Evolutionary conservation across 2,888 invertebrate genomes (phyloP).

Genomic region (Perithous albicinctus): DNA sequence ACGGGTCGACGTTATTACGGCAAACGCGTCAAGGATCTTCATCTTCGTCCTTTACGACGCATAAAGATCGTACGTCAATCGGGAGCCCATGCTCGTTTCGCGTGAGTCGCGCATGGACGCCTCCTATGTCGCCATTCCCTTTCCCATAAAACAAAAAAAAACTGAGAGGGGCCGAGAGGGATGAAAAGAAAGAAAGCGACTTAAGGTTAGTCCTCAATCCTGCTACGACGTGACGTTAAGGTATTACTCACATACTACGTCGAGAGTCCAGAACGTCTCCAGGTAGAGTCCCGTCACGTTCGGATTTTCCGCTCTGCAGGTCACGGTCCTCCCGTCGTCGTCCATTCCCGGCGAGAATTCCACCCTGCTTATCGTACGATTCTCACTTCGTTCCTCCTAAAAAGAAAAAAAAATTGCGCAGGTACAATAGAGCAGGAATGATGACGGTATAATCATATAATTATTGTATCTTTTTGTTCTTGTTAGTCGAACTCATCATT

Average conservation of each 20-base stretch:
- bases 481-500: too few relatives aligned
- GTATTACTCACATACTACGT: slow-evolving; percentile 94
- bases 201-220: slow-evolving; percentile 26
- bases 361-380: slow-evolving; percentile 93
- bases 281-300: slow-evolving; percentile 93
- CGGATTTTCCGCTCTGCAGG: slow-evolving; percentile 96
- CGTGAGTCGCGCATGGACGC: slow-evolving; percentile 36
- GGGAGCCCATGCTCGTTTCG: slow-evolving; percentile 58
- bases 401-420: slow-evolving; percentile 14
- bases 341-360: slow-evolving; percentile 95
- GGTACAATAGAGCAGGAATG: slow-evolving; percentile 3
- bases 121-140: slow-evolving; percentile 39
- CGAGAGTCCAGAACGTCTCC: slow-evolving; percentile 94
- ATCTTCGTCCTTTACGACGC: slow-evolving; percentile 68
- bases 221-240: slow-evolving; percentile 46
- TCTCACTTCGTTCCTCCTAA: slow-evolving; percentile 92
- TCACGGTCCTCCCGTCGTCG: slow-evolving; percentile 95
- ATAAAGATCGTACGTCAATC: slow-evolving; percentile 71
- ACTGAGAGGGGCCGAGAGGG: slow-evolving; percentile 1
- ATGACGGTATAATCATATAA: not conserved
- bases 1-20: slow-evolving; percentile 55
- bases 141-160: slow-evolving; percentile 45
- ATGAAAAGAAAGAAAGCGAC: slow-evolving; percentile 57
- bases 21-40: slow-evolving; percentile 58
- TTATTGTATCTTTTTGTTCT: not conserved